These are phyloP conservation scores for Cherax destructor DNA, from an alignment of 1,140 invertebrate species.

Conservation along the genomic window DNA sequence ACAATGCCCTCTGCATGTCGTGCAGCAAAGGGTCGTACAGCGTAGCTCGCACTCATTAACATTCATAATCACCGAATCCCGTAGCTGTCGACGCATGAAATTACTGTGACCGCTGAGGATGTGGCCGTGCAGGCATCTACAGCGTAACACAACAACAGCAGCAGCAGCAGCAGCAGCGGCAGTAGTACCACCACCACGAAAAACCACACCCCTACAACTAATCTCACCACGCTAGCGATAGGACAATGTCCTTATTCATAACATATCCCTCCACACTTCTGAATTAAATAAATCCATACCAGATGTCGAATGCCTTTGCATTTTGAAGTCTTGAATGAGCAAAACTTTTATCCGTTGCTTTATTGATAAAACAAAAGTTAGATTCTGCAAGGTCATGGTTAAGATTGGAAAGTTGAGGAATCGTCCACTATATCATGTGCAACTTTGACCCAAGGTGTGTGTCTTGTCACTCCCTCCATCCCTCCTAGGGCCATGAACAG, in stretches of 20 bases:
- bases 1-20: constrained; percentile 2
- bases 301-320: constrained; percentile 8
- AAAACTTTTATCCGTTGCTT: neutral
- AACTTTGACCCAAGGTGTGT: constrained; percentile 3
- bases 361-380: neutral
- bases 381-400: constrained; percentile 56
- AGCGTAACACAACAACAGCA: neutral
- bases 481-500: constrained; percentile 3
- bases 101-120: constrained; percentile 42
- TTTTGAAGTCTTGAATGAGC: constrained; percentile 11
- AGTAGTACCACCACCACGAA: neutral
- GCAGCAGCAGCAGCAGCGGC: neutral
- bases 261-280: neutral
- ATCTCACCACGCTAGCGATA: neutral
- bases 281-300: constrained; percentile 1
- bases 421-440: neutral
- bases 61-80: constrained; percentile 65
- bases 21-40: constrained; percentile 21
- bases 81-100: constrained; percentile 63
- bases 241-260: neutral
- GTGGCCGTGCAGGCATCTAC: constrained; percentile 61
- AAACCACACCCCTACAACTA: too few relatives aligned
- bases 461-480: neutral
- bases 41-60: constrained; percentile 52
- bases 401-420: constrained; percentile 37